phyloP scores from a whole-genome alignment of 2,888 invertebrate genomes.

The Tortrix viridana region DNA sequence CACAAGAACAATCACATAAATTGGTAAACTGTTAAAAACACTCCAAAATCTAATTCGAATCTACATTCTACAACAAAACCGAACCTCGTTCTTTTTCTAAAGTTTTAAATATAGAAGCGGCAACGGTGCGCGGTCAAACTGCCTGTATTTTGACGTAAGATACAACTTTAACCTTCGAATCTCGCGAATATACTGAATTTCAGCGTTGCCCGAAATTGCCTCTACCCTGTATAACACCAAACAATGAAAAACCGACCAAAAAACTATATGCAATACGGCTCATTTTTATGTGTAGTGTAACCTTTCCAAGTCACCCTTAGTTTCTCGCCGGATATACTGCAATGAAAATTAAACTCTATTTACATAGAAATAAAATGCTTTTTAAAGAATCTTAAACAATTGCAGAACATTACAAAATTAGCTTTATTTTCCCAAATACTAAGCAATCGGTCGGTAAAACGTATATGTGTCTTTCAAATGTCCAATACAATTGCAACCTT shows the following conservation, averaged over 20 bases:
- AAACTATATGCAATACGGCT: background rate
- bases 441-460: slow-evolving; percentile 19
- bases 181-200: slow-evolving; percentile 56
- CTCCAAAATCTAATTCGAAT: background rate
- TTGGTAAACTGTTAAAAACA: slow-evolving; percentile 3
- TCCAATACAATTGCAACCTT: slow-evolving; percentile 1
- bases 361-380: slow-evolving; percentile 19
- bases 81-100: slow-evolving; percentile 1
- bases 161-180: slow-evolving; percentile 54
- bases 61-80: slow-evolving; percentile 20
- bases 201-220: slow-evolving; percentile 42
- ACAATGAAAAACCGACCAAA: background rate
- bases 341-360: slow-evolving; percentile 20
- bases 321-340: background rate
- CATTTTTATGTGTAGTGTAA: slow-evolving; percentile 3
- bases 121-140: background rate
- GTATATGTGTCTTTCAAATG: slow-evolving; percentile 4
- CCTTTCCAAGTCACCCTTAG: slow-evolving; percentile 23
- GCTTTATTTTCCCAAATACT: slow-evolving; percentile 39
- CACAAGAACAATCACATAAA: slow-evolving; percentile 8
- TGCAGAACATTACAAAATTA: slow-evolving; percentile 46
- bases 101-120: background rate
- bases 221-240: slow-evolving; percentile 10
- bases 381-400: slow-evolving; percentile 26
- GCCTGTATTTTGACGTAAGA: slow-evolving; percentile 23